phyloP scores from a whole-genome alignment of 2,888 invertebrate species.

The Spatulosminthurus flaviceps region DNA sequence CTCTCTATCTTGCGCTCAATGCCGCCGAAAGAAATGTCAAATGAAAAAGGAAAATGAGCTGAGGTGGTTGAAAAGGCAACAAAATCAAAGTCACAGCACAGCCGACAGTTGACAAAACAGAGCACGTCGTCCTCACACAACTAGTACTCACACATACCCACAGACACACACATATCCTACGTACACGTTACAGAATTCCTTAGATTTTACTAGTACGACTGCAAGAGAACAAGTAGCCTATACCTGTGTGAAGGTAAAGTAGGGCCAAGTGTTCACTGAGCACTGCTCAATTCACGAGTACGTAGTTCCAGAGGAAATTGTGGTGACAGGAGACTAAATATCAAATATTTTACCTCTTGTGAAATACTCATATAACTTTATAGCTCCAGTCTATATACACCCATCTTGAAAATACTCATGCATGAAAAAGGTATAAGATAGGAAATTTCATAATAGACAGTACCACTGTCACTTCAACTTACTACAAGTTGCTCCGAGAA shows the following conservation, averaged over 20 bases:
- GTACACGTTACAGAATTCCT: too few relatives aligned
- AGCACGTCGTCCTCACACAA: background rate
- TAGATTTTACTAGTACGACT: too few relatives aligned
- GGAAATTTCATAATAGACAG: background rate
- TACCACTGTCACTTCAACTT: background rate
- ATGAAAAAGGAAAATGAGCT: slow-evolving; percentile 41
- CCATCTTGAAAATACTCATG: background rate
- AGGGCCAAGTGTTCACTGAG: background rate
- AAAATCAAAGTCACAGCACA: slow-evolving; percentile 32
- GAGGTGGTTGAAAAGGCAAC: slow-evolving; percentile 37
- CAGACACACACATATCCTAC: background rate
- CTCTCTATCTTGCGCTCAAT: background rate
- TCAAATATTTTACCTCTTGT: too few relatives aligned
- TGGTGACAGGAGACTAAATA: too few relatives aligned
- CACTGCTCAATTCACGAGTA: too few relatives aligned
- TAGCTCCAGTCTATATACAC: background rate
- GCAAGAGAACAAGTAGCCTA: too few relatives aligned
- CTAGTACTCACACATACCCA: slow-evolving; percentile 24
- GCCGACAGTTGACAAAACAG: slow-evolving; percentile 42
- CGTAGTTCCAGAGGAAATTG: too few relatives aligned
- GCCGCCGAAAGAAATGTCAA: slow-evolving; percentile 24
- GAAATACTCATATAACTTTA: background rate
- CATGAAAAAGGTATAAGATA: slow-evolving; percentile 7
- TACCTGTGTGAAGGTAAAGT: background rate
- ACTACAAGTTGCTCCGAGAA: slow-evolving; percentile 18